Conservation (phyloP, 2,113 vertebrate genomes). For the Ondatra zibethicus region DNA sequence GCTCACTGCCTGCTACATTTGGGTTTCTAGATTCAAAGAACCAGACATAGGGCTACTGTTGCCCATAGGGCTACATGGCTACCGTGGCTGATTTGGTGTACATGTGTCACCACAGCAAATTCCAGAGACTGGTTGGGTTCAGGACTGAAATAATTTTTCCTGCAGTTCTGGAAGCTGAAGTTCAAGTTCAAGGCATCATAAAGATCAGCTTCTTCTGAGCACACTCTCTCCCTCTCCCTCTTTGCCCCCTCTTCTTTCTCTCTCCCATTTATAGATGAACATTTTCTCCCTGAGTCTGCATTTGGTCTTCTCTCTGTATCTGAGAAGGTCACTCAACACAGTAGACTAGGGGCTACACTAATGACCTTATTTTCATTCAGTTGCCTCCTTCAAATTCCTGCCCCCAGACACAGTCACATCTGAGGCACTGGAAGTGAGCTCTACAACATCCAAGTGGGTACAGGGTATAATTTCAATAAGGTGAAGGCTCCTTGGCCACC, state of each 20-base stretch:
- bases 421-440: not conserved
- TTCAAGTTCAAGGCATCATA: not conserved
- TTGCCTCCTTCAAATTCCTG: conserved; percentile 1
- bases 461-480: not conserved
- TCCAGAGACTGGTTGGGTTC: not conserved
- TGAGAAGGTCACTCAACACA: not conserved
- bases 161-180: not conserved
- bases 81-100: not conserved
- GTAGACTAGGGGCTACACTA: not conserved
- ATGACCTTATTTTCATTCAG: conserved; percentile 28
- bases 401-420: not conserved
- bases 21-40: conserved; percentile 6
- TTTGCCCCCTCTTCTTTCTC: not conserved
- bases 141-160: conserved; percentile 1
- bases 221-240: not conserved
- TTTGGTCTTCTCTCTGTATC: not conserved
- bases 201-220: not conserved
- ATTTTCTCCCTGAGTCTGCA: not conserved
- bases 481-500: not conserved
- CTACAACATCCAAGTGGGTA: not conserved
- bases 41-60: not conserved
- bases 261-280: not conserved
- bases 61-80: no score
- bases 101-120: not conserved
- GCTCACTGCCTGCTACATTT: not conserved